These are phyloP conservation scores for Indri indri DNA, from an alignment of 2,113 vertebrate species.

Conservation along the genomic window DNA sequence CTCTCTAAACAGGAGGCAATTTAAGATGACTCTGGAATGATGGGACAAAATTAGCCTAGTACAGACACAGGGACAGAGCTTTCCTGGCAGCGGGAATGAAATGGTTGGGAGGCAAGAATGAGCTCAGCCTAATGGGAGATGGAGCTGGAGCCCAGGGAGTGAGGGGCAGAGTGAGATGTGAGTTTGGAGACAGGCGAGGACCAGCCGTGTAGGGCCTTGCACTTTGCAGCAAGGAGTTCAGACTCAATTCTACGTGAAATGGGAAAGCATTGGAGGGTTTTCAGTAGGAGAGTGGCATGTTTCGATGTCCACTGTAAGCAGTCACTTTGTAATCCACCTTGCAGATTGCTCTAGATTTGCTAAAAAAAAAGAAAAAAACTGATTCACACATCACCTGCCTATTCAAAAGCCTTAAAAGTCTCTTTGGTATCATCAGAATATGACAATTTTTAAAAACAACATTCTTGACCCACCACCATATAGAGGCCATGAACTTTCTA, in stretches of 20 bases:
- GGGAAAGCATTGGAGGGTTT: not conserved
- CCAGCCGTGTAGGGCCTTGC: fast-evolving
- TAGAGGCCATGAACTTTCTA: not conserved
- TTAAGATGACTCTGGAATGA: not conserved
- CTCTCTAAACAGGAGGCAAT: not conserved
- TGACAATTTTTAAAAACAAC: not conserved
- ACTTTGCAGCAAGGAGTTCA: not conserved
- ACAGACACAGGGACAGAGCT: not conserved
- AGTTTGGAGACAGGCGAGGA: fast-evolving
- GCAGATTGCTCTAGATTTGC: not conserved
- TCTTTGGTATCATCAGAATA: not conserved
- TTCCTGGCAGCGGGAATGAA: not conserved
- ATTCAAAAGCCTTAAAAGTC: not conserved
- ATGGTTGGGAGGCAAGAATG: not conserved
- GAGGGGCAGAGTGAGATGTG: not conserved
- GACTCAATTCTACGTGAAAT: not conserved
- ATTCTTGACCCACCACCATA: not conserved
- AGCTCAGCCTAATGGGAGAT: not conserved
- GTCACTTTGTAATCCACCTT: not conserved
- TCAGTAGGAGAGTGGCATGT: not conserved
- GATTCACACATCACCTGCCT: not conserved
- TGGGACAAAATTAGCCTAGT: not conserved
- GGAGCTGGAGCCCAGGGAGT: not conserved
- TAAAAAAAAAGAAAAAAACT: not conserved
- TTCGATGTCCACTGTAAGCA: not conserved